Evolutionary conservation across 2,113 vertebrate species (phyloP).

Genomic region (Catharus minimus): DNA sequence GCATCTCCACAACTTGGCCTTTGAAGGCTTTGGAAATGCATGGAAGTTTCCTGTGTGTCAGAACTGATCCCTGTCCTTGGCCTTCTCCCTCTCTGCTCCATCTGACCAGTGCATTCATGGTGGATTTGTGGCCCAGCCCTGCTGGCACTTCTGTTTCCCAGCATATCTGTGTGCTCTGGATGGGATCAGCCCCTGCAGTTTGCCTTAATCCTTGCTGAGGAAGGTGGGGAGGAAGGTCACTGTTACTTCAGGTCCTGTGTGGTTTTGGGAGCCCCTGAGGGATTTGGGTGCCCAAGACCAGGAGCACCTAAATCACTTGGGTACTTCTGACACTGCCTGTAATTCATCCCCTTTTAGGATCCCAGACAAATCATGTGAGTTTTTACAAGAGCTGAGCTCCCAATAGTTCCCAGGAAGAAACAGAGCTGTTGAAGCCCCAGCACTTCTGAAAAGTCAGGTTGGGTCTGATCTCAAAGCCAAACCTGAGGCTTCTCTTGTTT

Average conservation of each 20-base stretch:
- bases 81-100: background rate
- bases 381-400: background rate
- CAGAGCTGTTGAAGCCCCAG: background rate
- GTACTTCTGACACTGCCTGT: background rate
- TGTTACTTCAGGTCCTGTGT: rapidly evolving
- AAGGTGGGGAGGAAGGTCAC: background rate
- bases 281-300: background rate
- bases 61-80: background rate
- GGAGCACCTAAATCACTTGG: background rate
- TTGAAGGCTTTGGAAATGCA: background rate
- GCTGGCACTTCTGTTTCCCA: background rate
- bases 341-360: background rate
- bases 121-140: background rate
- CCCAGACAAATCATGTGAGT: background rate
- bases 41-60: background rate
- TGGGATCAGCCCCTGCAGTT: background rate
- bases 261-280: background rate
- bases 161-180: background rate
- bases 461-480: background rate
- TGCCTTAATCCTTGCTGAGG: conserved; percentile 3
- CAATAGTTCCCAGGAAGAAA: background rate
- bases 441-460: background rate
- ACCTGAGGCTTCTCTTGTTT: background rate
- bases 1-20: background rate
- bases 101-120: background rate